These are phyloP conservation scores for Hippoglossus stenolepis DNA, from an alignment of 2,113 vertebrate species.

Conservation along the genomic window DNA sequence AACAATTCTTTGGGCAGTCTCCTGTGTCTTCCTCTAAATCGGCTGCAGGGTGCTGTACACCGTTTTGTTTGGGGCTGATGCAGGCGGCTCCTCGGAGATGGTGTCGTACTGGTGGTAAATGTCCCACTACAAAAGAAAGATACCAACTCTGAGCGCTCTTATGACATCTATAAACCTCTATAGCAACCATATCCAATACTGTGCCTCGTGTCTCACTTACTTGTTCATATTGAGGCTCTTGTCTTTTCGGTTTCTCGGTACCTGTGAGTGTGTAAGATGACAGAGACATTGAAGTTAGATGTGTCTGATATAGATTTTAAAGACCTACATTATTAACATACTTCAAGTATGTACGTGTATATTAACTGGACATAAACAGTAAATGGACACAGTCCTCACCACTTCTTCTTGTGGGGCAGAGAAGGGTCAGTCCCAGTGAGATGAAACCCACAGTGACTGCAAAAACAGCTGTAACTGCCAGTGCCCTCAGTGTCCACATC, in stretches of 20 bases:
- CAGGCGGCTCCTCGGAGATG: conserved; percentile 25
- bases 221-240: not conserved
- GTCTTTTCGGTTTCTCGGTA: accelerated
- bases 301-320: no score
- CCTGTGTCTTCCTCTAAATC: not conserved
- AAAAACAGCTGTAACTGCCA: not conserved
- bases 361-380: not conserved
- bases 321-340: no score
- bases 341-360: not conserved
- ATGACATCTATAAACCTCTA: not conserved
- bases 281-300: no score
- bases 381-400: conserved; percentile 13
- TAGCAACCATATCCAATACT: not conserved
- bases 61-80: not conserved
- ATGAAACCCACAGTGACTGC: conserved; percentile 4
- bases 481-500: not conserved
- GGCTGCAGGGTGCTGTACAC: conserved; percentile 34
- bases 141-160: not conserved
- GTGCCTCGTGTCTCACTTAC: conserved; percentile 4
- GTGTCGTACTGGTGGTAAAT: conserved; percentile 43
- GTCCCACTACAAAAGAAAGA: conserved; percentile 15
- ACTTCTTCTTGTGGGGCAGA: conserved; percentile 13
- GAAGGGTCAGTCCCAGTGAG: conserved; percentile 8
- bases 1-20: not conserved
- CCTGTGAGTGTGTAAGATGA: not conserved